Percentiles rank a stretch among this genome's conserved stretches.
phyloP scores from a whole-genome alignment of 2,113 vertebrate species.

The Butorides virescens region DNA sequence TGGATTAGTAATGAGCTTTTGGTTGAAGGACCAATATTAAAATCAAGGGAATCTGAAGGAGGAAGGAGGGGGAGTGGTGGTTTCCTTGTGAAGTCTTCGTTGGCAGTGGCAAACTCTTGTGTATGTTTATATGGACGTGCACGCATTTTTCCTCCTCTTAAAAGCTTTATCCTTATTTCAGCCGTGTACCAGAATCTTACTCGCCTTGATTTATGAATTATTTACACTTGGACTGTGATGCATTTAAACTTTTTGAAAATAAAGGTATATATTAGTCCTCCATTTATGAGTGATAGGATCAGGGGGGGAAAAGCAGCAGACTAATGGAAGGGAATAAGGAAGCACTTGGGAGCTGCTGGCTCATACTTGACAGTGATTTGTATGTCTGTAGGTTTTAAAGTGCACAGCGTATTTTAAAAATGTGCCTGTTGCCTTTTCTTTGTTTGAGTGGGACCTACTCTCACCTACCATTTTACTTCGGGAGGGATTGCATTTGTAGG shows the following conservation, averaged over 20 bases:
- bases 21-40: constrained; percentile 29
- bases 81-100: neutral
- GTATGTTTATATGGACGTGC: neutral
- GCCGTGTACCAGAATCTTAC: neutral
- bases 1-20: constrained; percentile 50
- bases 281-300: constrained; percentile 57
- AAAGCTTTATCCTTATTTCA: constrained; percentile 29
- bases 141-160: neutral
- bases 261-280: constrained; percentile 52
- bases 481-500: neutral
- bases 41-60: constrained; percentile 19
- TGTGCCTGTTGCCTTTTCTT: neutral
- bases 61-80: neutral
- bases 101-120: neutral
- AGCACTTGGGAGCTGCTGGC: constrained; percentile 59
- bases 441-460: neutral
- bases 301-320: constrained; percentile 14
- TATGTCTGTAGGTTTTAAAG: constrained; percentile 57
- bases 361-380: constrained; percentile 69
- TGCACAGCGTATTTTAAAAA: neutral
- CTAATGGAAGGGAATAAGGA: constrained; percentile 67
- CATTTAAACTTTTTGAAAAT: constrained; percentile 53
- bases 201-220: constrained; percentile 55
- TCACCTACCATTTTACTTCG: neutral
- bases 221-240: constrained; percentile 60